A percentile compares a stretch with the other conserved stretches of the same genome.
These are phyloP conservation scores for Leucophenga maculata DNA, from an alignment of 2,888 invertebrate species.

Conservation along the genomic window DNA sequence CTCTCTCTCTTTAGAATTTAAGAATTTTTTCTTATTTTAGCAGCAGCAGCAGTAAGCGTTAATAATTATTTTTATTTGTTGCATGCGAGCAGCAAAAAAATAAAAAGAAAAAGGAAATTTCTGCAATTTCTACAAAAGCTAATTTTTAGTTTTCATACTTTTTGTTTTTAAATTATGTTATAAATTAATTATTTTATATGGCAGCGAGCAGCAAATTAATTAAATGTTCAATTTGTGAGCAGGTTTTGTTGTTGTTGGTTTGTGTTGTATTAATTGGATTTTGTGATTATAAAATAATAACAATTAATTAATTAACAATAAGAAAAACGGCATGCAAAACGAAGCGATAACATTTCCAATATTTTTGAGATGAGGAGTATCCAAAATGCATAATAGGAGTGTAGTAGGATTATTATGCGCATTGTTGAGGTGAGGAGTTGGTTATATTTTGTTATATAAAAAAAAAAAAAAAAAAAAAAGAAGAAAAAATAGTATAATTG, in stretches of 20 bases:
- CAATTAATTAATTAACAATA: too few relatives aligned
- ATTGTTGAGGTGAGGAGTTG: background rate
- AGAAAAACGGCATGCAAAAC: too few relatives aligned
- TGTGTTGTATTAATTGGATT: background rate
- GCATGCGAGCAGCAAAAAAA: background rate
- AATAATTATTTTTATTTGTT: conserved; percentile 25
- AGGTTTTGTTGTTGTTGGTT: conserved; percentile 8
- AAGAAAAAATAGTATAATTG: conserved; percentile 13
- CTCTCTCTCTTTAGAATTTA: conserved; percentile 7
- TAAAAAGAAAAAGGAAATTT: too few relatives aligned
- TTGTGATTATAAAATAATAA: background rate
- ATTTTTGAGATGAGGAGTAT: too few relatives aligned
- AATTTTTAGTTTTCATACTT: conserved; percentile 30
- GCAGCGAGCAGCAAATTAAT: conserved; percentile 8
- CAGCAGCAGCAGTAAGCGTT: conserved; percentile 22
- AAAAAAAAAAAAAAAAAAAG: conserved; percentile 12
- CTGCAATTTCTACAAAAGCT: conserved; percentile 41
- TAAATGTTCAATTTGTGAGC: background rate
- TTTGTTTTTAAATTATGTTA: background rate
- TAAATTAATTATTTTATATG: conserved; percentile 5
- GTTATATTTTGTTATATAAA: background rate
- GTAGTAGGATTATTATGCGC: too few relatives aligned
- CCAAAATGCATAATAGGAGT: too few relatives aligned
- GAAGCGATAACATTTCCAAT: too few relatives aligned
- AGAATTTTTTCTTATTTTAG: too few relatives aligned